Evolutionary conservation across 2,797 vertebrate species (phyloP), one percentile per base, ranked within the genome.

Genomic region (Pagetopsis macropterus): DNA sequence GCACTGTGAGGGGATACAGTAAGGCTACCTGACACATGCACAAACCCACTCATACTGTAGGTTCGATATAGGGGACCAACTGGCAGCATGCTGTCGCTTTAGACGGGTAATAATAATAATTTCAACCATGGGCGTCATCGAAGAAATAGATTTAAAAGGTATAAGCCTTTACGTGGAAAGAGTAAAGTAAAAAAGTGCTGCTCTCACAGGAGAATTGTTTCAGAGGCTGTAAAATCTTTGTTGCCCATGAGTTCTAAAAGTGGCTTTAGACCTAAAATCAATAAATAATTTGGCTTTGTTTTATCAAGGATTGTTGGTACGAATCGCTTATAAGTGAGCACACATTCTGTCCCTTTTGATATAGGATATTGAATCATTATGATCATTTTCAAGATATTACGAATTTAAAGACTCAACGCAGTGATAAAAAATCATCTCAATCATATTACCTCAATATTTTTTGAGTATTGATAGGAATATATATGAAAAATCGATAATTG

Each of bases 201-300:
- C 54, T 79, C 48, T 86, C 84, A 79, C 85, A 51, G 49, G 82
- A 86, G 85, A 86, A 78, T 88, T 86, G 67, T 87, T 85, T 84
- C 75, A 72, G 81, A 49, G 65, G 64, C 72, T 46, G 68, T 82
- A 79, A 79, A 86, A 83, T 60, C 50, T 68, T 78, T 80, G 77
- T 65, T 85, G 56, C 11, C 65, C n/a, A 46, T 82, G 79, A 81
- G 70, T 87, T 77, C 84, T 70, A 75, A 49, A 80, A 76, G 79
- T 61, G 60, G 70, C 81, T 78, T 82, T 54, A 81, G 78, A 82
- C 63, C 74, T 40, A 62, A 81, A 90, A 91, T 91, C 85, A 88
- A 89, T 88, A 84, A 63, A 89, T 89, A 86, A 89, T 86, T 75
- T 79, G 62, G 75, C 68, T 75, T 84, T 77, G 78, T 78, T 84